Evolutionary conservation across 1,140 invertebrate species (phyloP).

Genomic region (Drosophila nebulosa): DNA sequence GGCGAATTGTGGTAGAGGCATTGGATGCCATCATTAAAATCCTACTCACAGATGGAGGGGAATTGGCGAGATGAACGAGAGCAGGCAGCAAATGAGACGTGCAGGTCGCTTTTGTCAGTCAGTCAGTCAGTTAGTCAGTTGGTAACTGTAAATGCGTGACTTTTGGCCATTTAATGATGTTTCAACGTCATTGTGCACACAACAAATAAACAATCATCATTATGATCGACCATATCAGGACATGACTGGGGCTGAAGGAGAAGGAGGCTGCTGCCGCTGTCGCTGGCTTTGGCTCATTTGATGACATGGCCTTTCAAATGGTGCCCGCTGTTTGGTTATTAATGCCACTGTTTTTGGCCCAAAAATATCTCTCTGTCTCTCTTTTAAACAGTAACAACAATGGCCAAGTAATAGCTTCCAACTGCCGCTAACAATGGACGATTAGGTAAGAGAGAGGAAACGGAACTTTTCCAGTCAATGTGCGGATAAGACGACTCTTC

Average conservation of each 20-base stretch:
- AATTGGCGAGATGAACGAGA: background rate
- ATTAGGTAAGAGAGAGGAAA: constrained; percentile 48
- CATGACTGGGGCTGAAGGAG: background rate
- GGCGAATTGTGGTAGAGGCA: background rate
- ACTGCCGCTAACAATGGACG: constrained; percentile 55
- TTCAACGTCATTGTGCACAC: constrained; percentile 64
- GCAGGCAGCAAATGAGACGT: constrained; percentile 56
- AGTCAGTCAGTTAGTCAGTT: no score
- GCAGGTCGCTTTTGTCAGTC: constrained; percentile 57
- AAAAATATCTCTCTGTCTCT: constrained; percentile 63
- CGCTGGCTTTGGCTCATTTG: constrained; percentile 54
- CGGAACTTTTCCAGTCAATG: constrained; percentile 26
- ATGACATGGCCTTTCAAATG: constrained; percentile 73
- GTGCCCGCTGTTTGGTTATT: constrained; percentile 53
- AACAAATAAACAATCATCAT: constrained; percentile 73
- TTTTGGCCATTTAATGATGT: constrained; percentile 78
- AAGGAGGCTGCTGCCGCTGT: background rate
- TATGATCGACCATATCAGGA: constrained; percentile 44
- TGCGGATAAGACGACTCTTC: background rate
- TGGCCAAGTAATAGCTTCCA: constrained; percentile 51
- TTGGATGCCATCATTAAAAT: constrained; percentile 21
- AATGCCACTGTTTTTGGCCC: constrained; percentile 59
- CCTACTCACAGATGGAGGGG: background rate
- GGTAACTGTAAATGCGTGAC: constrained; percentile 73
- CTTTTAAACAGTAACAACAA: constrained; percentile 69